Conservation (phyloP, 2,888 invertebrate genomes). For the Eupeodes latifasciatus region DNA sequence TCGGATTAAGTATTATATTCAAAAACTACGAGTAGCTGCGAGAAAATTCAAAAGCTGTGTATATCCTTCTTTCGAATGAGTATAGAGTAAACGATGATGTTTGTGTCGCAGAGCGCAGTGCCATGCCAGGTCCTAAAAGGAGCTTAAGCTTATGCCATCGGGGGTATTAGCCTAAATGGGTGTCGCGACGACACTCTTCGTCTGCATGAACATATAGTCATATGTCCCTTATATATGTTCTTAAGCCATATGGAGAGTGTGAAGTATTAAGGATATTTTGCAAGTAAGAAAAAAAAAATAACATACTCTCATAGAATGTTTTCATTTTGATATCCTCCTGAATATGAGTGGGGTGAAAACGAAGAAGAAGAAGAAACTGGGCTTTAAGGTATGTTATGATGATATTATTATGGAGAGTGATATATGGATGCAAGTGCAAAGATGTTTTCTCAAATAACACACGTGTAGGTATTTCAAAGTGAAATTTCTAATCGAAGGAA, state of each 20-base stretch:
- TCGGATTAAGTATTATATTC: conserved; percentile 66
- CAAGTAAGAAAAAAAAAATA: conserved; percentile 18
- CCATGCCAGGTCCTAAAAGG: conserved; percentile 56
- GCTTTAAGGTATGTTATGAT: not conserved
- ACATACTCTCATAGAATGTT: conserved; percentile 55
- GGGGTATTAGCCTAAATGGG: conserved; percentile 74
- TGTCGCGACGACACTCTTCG: conserved; percentile 71
- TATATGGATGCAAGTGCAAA: conserved; percentile 24
- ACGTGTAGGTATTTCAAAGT: conserved; percentile 51
- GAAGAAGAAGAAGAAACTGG: not conserved
- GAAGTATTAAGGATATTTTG: conserved; percentile 58
- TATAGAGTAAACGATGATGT: not conserved
- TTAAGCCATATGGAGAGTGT: conserved; percentile 19
- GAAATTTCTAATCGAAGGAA: conserved; percentile 64
- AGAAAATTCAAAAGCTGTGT: conserved; percentile 59
- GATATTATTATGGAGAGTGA: not conserved
- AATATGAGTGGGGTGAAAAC: not conserved
- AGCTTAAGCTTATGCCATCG: conserved; percentile 74
- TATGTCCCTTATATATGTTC: not conserved
- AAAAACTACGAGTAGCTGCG: conserved; percentile 71
- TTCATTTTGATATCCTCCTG: conserved; percentile 32
- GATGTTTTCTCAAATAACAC: conserved; percentile 66
- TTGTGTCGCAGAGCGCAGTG: no score
- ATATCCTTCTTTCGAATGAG: conserved; percentile 40
- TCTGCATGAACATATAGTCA: conserved; percentile 18